Base-by-base conservation (phyloP, 2,888 invertebrate species). In the Eupithecia exiguata region DNA sequence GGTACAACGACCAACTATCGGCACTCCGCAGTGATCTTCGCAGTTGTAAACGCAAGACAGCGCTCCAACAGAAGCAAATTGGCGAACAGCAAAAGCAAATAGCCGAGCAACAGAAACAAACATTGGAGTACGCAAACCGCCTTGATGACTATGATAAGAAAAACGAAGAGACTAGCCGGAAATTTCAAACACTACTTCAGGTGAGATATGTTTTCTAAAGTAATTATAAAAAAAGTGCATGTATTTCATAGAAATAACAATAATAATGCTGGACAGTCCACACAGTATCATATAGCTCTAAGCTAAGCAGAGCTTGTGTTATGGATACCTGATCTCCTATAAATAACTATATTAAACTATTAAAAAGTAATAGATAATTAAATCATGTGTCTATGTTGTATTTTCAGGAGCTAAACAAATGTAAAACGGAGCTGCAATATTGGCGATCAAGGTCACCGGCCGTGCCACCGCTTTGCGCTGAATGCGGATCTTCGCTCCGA, bases 401-500 rank as follows among this genome's bases (percentile, higher is more conserved):
- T 58, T 53, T 53, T 2, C 95, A 98, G 96, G 98, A 98, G 91
- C 93, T 98, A 82, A 98, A 98, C 91, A 98, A 98, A 89, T 98
- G 98, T 92, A 98, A 98, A 93, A 98, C 98, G 49, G 98, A 98
- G 92, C 91, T 98, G 84, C 98, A 98, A 91, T 98, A 98, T 91
- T 98, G 98, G 97, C 96, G 98, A 74, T 98, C 98, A 62, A 97
- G 97, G 83, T 97, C 97, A 77, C 97, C 98, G 16, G 97, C 97
- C 78, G 95, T 95, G 81, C 95, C 95, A 78, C 96, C 96, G 77
- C 95, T 96, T 72, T 98, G 97, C 86, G 96, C 95, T 49, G 96
- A 96, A 80, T 97, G 97, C 87, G 97, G 97, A 73, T 92, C 91
- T 66, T 83, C 91, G 75, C 85, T 92, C 77, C 86, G 90, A 0